phyloP scores from a whole-genome alignment of 1,140 invertebrate genomes.

The Drosophila miranda region DNA sequence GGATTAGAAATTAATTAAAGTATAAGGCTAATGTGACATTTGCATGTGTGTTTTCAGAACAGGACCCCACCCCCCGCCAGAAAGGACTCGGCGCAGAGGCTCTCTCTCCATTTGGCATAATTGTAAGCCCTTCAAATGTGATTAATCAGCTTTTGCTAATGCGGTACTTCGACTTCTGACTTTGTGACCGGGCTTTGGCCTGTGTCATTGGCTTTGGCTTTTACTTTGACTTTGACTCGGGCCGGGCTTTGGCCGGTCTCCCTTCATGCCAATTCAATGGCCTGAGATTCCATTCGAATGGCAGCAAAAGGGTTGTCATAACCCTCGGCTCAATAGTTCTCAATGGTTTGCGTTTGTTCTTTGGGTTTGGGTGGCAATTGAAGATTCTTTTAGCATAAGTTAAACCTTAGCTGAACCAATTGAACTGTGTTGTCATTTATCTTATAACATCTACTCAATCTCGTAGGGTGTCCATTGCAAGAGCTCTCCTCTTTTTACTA shows the following conservation, averaged over 20 bases:
- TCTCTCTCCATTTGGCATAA: conserved; percentile 32
- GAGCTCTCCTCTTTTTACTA: too few relatives aligned
- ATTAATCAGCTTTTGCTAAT: conserved; percentile 53
- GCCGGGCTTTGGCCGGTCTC: neutral
- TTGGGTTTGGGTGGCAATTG: too few relatives aligned
- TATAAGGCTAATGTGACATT: conserved; percentile 63
- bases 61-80: neutral
- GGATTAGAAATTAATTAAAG: conserved; percentile 78
- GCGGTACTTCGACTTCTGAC: conserved; percentile 39
- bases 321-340: neutral
- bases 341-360: conserved; percentile 1
- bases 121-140: conserved; percentile 49
- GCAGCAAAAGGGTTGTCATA: conserved; percentile 5
- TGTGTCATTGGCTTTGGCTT: neutral
- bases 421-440: too few relatives aligned
- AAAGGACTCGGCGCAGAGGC: too few relatives aligned
- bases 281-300: conserved; percentile 1
- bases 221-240: neutral
- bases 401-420: too few relatives aligned
- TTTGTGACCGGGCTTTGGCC: neutral
- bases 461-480: too few relatives aligned
- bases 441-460: too few relatives aligned
- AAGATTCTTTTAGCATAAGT: too few relatives aligned
- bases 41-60: conserved; percentile 38
- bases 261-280: conserved; percentile 18